These are phyloP conservation scores for Casuarius casuarius DNA, from an alignment of 2,113 vertebrate genomes.

Conservation along the genomic window DNA sequence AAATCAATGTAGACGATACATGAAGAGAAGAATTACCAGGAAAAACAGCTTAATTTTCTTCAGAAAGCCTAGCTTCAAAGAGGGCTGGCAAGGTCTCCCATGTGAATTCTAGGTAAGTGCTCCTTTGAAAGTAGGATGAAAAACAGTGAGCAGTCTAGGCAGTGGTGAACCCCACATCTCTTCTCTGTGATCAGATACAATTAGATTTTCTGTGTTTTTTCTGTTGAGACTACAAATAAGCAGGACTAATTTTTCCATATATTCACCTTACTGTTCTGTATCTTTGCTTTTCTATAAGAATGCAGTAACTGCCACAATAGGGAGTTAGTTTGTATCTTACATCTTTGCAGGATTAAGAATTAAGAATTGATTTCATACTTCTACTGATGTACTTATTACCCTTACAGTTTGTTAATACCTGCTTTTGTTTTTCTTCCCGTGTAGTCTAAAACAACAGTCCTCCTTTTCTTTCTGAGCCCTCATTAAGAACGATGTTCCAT, in stretches of 20 bases:
- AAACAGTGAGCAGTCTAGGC: background rate
- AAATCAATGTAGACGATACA: background rate
- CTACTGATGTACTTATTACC: background rate
- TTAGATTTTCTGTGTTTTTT: background rate
- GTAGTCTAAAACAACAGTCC: background rate
- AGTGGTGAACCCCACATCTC: background rate
- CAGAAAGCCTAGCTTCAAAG: background rate
- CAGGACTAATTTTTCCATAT: background rate
- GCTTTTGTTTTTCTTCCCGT: background rate
- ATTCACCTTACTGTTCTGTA: background rate
- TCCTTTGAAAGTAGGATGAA: background rate
- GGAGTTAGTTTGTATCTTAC: background rate
- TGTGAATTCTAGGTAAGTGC: constrained; percentile 13
- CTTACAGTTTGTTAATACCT: background rate
- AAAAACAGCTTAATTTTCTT: constrained; percentile 1
- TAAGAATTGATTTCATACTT: background rate
- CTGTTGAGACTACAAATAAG: background rate
- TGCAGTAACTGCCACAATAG: background rate
- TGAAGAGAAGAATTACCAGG: constrained; percentile 15
- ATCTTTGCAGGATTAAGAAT: background rate
- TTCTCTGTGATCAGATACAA: background rate
- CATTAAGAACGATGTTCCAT: background rate
- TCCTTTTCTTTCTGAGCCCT: background rate
- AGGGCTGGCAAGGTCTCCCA: background rate
- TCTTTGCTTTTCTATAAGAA: background rate